Evolutionary conservation across 2,113 vertebrate species (phyloP).

Genomic region (Cyprinodon tularosa): DNA sequence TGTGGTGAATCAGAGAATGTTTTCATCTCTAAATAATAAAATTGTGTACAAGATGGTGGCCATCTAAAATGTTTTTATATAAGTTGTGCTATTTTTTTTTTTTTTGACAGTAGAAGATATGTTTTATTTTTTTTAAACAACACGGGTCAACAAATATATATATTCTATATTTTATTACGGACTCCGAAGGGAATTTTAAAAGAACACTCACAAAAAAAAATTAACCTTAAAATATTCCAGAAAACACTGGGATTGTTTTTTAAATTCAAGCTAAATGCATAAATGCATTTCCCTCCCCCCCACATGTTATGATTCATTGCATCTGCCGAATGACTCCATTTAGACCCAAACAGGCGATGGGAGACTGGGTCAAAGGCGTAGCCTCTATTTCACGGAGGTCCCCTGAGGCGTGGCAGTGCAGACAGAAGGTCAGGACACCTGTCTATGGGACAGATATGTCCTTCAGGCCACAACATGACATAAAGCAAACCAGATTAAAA

Average conservation of each 20-base stretch:
- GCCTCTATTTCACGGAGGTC: conserved; percentile 69
- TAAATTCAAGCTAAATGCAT: conserved; percentile 8
- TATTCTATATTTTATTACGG: conserved; percentile 1
- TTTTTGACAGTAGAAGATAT: conserved; percentile 21
- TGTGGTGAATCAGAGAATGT: conserved; percentile 61
- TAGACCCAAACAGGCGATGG: conserved; percentile 60
- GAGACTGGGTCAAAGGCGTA: conserved; percentile 69
- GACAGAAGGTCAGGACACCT: conserved; percentile 72
- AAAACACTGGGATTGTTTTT: not conserved
- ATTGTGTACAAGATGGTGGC: conserved; percentile 44
- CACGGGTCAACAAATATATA: not conserved
- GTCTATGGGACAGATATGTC: conserved; percentile 64
- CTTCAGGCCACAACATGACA: conserved; percentile 55
- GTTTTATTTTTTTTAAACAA: conserved; percentile 1
- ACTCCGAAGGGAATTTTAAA: not conserved
- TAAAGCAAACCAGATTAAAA: conserved; percentile 20
- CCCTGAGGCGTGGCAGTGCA: conserved; percentile 56
- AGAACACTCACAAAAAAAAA: not conserved
- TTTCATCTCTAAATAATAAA: conserved; percentile 73
- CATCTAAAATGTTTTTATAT: conserved; percentile 53
- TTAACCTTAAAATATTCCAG: not conserved
- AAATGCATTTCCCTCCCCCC: conserved; percentile 8
- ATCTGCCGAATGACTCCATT: conserved; percentile 51
- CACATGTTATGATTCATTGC: conserved; percentile 55
- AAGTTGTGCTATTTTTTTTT: no score